phyloP scores from a whole-genome alignment of 23 tunicate species.

The Diplosoma virens region DNA sequence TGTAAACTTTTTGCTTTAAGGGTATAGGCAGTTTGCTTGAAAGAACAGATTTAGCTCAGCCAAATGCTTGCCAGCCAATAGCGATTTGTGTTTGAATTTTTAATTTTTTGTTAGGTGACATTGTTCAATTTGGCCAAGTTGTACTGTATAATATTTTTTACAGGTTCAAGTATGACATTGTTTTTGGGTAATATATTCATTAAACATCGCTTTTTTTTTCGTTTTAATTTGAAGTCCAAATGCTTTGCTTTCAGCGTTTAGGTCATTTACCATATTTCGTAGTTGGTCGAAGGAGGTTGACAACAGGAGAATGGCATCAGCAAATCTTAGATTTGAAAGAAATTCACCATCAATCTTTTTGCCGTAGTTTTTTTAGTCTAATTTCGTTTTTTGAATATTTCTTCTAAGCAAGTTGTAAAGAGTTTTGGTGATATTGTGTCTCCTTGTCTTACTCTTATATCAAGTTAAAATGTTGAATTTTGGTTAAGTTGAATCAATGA shows the following conservation, averaged over 20 bases:
- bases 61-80: background rate
- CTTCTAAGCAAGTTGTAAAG: background rate
- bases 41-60: background rate
- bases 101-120: slow-evolving; percentile 24
- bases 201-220: background rate
- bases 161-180: background rate
- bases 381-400: background rate
- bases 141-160: background rate
- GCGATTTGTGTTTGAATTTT: slow-evolving; percentile 26
- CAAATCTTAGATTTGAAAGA: background rate
- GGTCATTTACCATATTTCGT: background rate
- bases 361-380: background rate
- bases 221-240: background rate
- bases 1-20: background rate
- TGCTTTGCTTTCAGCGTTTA: background rate
- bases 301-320: background rate
- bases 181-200: background rate
- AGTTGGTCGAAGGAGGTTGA: background rate
- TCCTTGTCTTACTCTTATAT: slow-evolving; percentile 4
- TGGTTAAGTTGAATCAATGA: background rate
- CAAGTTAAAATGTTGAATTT: background rate
- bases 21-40: slow-evolving; percentile 1
- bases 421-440: slow-evolving; percentile 3
- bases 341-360: background rate
- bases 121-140: slow-evolving; percentile 24